Evolutionary conservation across 2,797 vertebrate genomes (phyloP), one percentile per base, ranked within the genome.

Genomic region (Hippopotamyrus pictus): DNA sequence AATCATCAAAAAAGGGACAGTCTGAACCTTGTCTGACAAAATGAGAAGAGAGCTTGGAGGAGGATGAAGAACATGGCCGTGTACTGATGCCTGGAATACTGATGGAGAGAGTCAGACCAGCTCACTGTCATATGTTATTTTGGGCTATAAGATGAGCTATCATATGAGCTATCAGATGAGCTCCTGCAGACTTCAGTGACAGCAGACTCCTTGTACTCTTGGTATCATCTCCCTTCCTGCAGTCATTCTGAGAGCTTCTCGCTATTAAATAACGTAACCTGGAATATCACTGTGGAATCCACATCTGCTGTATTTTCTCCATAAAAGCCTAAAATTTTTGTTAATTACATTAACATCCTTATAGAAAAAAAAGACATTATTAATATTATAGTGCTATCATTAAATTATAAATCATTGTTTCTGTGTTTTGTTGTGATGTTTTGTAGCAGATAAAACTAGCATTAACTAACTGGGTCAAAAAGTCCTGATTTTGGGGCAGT

Each of bases 11-110:
- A 69, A 41, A 69, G n/a, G 25, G 19, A 85, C 62, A 57, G 73
- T 87, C 85, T 87, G 51, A 29, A 73, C 50, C 84, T 89, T 84
- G 5, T 44, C n/a, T 87, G 25, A 57, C 33, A 87, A 50, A 73
- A 51, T 87, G 50, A 87, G 33, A 87, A 89, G 12, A 76, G 19
- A 17, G 46, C 62, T 44, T 51, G 65, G 54, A 7, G 44, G 19
- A 87, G 33, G n/a, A 9, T 89, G 82, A 22, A 44, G 62, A 37
- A 57, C 25, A 7, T 8, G 79, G 46, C 37, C n/a, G 8, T 53
- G 89, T 76, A 54, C 88, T 87, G 57, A 48, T 73, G 62, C 82
- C 84, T 87, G 7, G 44, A 86, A 48, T 41, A 51, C 50, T 48
- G 48, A 69, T 41, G 29, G 46, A 48, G 17, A 8, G 29, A 17